Conservation (phyloP, 2,888 invertebrate species). For the Sarcophaga subvicina region DNA sequence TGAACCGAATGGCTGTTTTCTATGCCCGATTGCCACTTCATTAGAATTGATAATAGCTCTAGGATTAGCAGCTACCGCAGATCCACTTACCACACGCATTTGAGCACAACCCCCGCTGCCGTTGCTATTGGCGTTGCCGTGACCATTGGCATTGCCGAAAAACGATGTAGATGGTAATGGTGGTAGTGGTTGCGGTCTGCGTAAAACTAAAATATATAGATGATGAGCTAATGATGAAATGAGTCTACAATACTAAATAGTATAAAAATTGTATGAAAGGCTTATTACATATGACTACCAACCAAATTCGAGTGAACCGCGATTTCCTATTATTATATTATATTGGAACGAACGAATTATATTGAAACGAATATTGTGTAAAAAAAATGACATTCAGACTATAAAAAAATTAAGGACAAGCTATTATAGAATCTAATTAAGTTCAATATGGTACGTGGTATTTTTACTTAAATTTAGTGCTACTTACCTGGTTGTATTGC, state of each 20-base stretch:
- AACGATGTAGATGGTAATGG: slow-evolving; percentile 72
- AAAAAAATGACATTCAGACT: not conserved
- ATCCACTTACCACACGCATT: slow-evolving; percentile 72
- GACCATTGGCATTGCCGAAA: slow-evolving; percentile 76
- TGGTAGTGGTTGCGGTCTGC: slow-evolving; percentile 83
- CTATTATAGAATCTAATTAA: not conserved
- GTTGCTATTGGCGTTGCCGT: slow-evolving; percentile 44
- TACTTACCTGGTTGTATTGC: slow-evolving; percentile 84
- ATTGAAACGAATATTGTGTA: not conserved
- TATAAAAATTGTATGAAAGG: slow-evolving; percentile 35
- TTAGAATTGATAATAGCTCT: slow-evolving; percentile 4
- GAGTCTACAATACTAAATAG: slow-evolving; percentile 51
- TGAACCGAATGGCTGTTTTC: slow-evolving; percentile 44
- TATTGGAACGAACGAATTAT: not conserved
- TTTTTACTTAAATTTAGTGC: not conserved
- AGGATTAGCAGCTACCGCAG: slow-evolving; percentile 24
- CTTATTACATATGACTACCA: slow-evolving; percentile 45
- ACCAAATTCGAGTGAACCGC: slow-evolving; percentile 30
- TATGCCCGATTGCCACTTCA: slow-evolving; percentile 19
- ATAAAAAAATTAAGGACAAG: not conserved
- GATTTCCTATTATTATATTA: slow-evolving; percentile 15
- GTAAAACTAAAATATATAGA: slow-evolving; percentile 81
- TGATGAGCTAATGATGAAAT: slow-evolving; percentile 78
- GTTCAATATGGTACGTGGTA: not conserved
- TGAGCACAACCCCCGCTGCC: slow-evolving; percentile 68